Percentiles rank a stretch among this genome's conserved stretches.
Evolutionary conservation across 2,888 invertebrate species (phyloP).

Genomic region (Altica lythri): DNA sequence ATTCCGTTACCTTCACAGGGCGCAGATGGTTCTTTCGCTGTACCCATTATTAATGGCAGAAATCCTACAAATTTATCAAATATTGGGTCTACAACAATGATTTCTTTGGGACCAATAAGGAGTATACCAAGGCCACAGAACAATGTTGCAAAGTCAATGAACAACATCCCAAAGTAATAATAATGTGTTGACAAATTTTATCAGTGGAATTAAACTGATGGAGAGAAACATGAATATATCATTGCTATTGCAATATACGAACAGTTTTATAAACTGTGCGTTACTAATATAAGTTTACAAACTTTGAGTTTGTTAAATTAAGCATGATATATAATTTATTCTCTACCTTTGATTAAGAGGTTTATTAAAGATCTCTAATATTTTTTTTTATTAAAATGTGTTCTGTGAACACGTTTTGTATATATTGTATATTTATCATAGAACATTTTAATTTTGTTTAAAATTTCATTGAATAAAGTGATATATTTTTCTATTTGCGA

Average conservation of each 20-base stretch:
- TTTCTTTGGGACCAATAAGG: slow-evolving; percentile 73
- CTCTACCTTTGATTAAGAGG: too few species aligned
- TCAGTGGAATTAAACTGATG: too few species aligned
- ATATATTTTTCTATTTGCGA: slow-evolving; percentile 1
- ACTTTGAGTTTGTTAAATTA: not conserved
- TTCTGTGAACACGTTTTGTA: slow-evolving; percentile 21
- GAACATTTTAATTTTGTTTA: not conserved
- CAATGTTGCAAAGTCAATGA: slow-evolving; percentile 32
- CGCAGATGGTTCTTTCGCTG: slow-evolving; percentile 62
- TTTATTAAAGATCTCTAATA: too few species aligned
- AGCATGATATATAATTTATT: too few species aligned
- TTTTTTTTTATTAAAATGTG: too few species aligned
- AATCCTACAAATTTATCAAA: slow-evolving; percentile 55
- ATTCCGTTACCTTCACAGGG: slow-evolving; percentile 69
- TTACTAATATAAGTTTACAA: not conserved
- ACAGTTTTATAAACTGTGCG: not conserved
- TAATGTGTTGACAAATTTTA: not conserved
- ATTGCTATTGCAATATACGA: too few species aligned
- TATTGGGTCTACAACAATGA: slow-evolving; percentile 70
- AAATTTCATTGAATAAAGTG: too few species aligned
- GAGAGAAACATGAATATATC: too few species aligned
- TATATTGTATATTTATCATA: slow-evolving; percentile 16
- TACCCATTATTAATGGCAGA: slow-evolving; percentile 63
- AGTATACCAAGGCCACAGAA: slow-evolving; percentile 45
- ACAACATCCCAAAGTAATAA: slow-evolving; percentile 13